A percentile compares a stretch with the other conserved stretches of the same genome.
phyloP scores from a whole-genome alignment of 2,797 vertebrate species.

The Phaenicophaeus curvirostris region DNA sequence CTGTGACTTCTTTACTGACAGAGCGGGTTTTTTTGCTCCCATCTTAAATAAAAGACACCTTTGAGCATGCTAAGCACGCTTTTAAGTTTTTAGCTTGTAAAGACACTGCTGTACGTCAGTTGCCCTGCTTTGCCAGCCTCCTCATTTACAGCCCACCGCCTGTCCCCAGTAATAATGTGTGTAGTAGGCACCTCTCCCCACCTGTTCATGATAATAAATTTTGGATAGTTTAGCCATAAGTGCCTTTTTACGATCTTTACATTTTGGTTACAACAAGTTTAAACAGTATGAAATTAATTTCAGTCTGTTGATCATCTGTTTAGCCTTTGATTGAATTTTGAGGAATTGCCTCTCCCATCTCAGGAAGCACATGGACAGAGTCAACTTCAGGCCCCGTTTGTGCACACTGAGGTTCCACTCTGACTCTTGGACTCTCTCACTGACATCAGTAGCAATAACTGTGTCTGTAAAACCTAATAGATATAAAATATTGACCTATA shows the following conservation, averaged over 20 bases:
- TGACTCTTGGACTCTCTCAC: neutral
- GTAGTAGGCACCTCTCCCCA: neutral
- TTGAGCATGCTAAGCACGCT: neutral
- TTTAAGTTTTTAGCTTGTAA: neutral
- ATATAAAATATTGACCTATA: neutral
- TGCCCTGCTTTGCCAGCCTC: too few relatives aligned
- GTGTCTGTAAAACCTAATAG: neutral
- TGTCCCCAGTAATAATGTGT: accelerated
- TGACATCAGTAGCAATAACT: neutral
- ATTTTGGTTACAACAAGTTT: neutral
- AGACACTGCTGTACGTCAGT: too few relatives aligned
- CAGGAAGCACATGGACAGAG: neutral
- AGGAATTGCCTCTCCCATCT: neutral
- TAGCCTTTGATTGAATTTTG: neutral
- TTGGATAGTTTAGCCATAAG: neutral
- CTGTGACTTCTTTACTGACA: accelerated
- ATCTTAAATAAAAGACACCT: neutral
- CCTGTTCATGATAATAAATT: neutral
- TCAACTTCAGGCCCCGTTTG: neutral
- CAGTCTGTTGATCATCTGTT: neutral
- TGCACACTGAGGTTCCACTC: accelerated
- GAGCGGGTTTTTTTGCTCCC: neutral
- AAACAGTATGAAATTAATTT: neutral
- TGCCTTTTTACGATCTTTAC: neutral
- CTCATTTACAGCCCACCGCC: too few relatives aligned